Evolutionary conservation across 2,113 vertebrate species (phyloP).

Genomic region (Nestor notabilis): DNA sequence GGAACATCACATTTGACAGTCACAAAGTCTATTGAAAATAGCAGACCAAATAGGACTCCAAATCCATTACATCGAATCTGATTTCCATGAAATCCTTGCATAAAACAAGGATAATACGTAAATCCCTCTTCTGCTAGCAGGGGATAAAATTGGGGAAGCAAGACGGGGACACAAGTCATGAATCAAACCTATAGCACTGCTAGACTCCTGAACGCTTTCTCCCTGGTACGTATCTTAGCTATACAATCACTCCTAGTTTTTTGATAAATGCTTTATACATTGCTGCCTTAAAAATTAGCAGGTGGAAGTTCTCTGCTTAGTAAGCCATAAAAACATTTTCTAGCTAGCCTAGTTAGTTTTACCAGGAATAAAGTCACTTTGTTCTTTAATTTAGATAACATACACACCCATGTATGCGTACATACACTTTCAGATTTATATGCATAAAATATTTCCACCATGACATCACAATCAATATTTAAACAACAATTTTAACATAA

Average conservation of each 20-base stretch:
- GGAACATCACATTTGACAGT: not conserved
- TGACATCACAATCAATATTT: not conserved
- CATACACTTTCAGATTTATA: not conserved
- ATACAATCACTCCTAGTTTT: not conserved
- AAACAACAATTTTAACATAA: not conserved
- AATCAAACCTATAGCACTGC: not conserved
- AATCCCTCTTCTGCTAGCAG: not conserved
- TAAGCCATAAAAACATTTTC: not conserved
- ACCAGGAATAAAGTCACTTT: not conserved
- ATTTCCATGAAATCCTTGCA: not conserved
- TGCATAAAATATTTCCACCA: not conserved
- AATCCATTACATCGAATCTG: not conserved
- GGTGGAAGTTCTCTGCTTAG: not conserved
- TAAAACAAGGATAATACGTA: not conserved
- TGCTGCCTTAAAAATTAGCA: not conserved
- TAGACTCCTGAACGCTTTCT: not conserved
- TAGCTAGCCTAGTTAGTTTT: not conserved
- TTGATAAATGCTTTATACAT: not conserved
- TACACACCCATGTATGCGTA: accelerated
- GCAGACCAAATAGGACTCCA: not conserved
- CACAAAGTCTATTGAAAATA: not conserved
- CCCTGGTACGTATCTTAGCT: not conserved
- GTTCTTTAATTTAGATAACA: not conserved
- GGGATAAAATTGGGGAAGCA: not conserved
- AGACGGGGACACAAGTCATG: not conserved